A percentile compares a stretch with the other conserved stretches of the same genome.
These are phyloP conservation scores for Pangasius mekongensis DNA, from an alignment of 2,797 vertebrate genomes.

Conservation along the genomic window DNA sequence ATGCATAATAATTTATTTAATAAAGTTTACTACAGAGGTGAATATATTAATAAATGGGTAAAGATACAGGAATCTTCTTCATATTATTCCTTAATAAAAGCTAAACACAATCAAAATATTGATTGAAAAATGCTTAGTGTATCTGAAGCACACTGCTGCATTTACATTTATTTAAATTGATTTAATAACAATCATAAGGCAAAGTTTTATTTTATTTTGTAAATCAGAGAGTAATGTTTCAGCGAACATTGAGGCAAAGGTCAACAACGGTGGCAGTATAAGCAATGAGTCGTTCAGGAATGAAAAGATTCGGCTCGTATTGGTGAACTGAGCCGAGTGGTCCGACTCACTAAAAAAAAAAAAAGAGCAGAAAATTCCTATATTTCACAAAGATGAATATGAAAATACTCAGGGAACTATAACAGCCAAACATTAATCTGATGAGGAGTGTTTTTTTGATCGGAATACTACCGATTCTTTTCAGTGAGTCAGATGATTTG, in stretches of 20 bases:
- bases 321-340: not conserved
- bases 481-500: not conserved
- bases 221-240: not conserved
- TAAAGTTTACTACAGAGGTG: not conserved
- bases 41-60: not conserved
- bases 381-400: not conserved
- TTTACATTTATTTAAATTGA: not conserved
- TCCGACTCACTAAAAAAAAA: not conserved
- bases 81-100: not conserved
- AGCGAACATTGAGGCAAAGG: not conserved
- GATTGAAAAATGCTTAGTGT: too few species aligned
- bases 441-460: not conserved
- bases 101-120: not conserved
- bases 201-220: not conserved
- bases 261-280: not conserved
- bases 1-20: not conserved
- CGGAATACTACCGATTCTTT: not conserved
- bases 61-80: not conserved
- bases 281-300: not conserved
- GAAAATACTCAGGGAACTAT: not conserved
- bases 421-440: not conserved
- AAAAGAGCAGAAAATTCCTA: not conserved
- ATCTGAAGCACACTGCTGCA: not conserved
- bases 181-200: not conserved
- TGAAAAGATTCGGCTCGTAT: not conserved